These are phyloP conservation scores for Scaptomyza polygonia DNA, from an alignment of 2,888 invertebrate genomes.

Conservation along the genomic window DNA sequence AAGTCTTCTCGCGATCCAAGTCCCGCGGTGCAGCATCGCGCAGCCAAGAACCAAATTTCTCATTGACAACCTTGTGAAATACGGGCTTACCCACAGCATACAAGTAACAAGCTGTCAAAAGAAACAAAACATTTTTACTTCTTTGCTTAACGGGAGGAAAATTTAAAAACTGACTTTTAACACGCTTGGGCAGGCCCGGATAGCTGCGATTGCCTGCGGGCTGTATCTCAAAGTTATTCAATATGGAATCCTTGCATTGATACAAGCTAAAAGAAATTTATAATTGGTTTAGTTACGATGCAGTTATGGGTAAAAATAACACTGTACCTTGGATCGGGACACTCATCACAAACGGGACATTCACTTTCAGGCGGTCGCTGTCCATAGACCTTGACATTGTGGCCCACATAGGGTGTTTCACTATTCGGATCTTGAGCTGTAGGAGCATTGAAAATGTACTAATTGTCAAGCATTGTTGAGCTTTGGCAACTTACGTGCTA, in stretches of 20 bases:
- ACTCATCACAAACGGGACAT: constrained; percentile 88
- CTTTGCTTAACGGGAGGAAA: background rate
- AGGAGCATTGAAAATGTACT: background rate
- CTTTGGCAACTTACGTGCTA: constrained; percentile 86
- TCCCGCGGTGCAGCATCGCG: constrained; percentile 86
- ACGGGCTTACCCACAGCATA: constrained; percentile 97
- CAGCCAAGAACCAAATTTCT: constrained; percentile 93
- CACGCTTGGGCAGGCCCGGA: constrained; percentile 85
- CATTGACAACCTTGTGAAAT: constrained; percentile 91
- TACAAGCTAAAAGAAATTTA: constrained; percentile 82
- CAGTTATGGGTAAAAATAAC: background rate
- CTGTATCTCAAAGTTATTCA: constrained; percentile 86
- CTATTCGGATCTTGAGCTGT: constrained; percentile 85
- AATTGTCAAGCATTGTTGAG: too few relatives aligned
- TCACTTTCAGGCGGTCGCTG: constrained; percentile 87
- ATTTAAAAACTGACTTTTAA: constrained; percentile 74
- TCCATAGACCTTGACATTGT: constrained; percentile 86
- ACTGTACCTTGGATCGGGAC: constrained; percentile 85
- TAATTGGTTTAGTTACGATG: background rate
- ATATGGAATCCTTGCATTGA: constrained; percentile 87
- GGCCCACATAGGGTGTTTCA: constrained; percentile 85
- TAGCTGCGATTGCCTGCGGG: constrained; percentile 87
- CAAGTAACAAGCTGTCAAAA: constrained; percentile 90
- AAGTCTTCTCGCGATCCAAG: constrained; percentile 88
- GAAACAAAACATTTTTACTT: background rate